Evolutionary conservation across 2,888 invertebrate genomes (phyloP).

Genomic region (Hydrotaea cyrtoneurina): DNA sequence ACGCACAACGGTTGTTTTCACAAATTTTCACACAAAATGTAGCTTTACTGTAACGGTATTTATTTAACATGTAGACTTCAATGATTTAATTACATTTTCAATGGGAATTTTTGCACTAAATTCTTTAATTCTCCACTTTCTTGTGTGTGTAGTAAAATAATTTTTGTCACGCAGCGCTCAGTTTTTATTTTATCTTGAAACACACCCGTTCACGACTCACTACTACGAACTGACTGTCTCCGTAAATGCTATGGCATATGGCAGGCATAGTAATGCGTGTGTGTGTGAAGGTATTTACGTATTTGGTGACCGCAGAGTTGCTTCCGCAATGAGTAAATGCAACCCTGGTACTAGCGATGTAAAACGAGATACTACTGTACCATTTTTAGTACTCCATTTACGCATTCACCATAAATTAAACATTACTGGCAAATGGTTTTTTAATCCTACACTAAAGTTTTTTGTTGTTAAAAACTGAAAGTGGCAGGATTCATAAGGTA

Average conservation of each 20-base stretch:
- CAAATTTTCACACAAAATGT: not conserved
- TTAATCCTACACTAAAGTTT: too few species aligned
- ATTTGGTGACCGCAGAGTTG: slow-evolving; percentile 51
- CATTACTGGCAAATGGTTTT: too few species aligned
- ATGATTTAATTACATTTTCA: slow-evolving; percentile 39
- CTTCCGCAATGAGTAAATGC: not conserved
- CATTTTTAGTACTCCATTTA: too few species aligned
- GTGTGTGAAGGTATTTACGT: slow-evolving; percentile 3
- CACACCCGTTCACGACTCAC: slow-evolving; percentile 65
- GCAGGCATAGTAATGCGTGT: not conserved
- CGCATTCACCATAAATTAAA: too few species aligned
- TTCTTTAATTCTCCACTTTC: slow-evolving; percentile 36
- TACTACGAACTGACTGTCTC: slow-evolving; percentile 62
- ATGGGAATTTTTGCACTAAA: slow-evolving; percentile 56
- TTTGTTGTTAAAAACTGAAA: too few species aligned
- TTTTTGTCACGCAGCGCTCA: slow-evolving; percentile 56
- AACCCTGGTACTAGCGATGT: slow-evolving; percentile 43
- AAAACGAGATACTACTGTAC: too few species aligned
- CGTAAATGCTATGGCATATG: not conserved
- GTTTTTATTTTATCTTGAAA: slow-evolving; percentile 52
- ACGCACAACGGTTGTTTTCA: slow-evolving; percentile 13
- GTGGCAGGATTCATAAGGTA: too few species aligned
- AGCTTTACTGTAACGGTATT: slow-evolving; percentile 9
- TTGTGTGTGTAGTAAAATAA: slow-evolving; percentile 39
- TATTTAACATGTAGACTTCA: slow-evolving; percentile 27